Evolutionary conservation across 2,113 vertebrate species (phyloP).

Genomic region (Prietella phreatophila): DNA sequence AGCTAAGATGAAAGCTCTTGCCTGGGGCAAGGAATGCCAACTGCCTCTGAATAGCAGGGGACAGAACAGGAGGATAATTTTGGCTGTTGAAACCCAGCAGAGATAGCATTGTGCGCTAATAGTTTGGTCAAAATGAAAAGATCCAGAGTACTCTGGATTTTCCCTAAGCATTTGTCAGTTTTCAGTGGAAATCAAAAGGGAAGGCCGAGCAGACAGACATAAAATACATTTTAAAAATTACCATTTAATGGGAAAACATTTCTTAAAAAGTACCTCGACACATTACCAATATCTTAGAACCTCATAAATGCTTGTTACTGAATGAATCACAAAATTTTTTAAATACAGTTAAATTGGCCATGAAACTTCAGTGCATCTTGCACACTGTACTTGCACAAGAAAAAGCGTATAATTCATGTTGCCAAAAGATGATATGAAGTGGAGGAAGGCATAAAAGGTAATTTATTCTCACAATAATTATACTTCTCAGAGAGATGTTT

Average conservation of each 20-base stretch:
- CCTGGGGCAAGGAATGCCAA: slow-evolving; percentile 70
- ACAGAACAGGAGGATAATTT: slow-evolving; percentile 64
- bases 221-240: too few relatives aligned
- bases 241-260: background rate
- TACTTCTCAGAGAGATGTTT: background rate
- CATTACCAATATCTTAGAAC: background rate
- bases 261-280: background rate
- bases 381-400: background rate
- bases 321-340: background rate
- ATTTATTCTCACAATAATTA: slow-evolving; percentile 36
- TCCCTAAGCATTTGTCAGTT: slow-evolving; percentile 13
- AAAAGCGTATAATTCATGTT: background rate
- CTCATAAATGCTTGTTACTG: background rate
- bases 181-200: slow-evolving; percentile 4
- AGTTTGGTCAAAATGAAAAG: slow-evolving; percentile 48
- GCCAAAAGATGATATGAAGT: background rate
- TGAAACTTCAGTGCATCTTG: background rate
- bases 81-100: slow-evolving; percentile 49
- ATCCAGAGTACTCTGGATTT: slow-evolving; percentile 20
- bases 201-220: background rate
- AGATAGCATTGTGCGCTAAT: slow-evolving; percentile 43
- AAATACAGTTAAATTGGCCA: background rate
- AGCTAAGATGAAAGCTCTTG: slow-evolving; percentile 70
- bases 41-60: slow-evolving; percentile 59
- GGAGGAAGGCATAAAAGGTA: background rate